Conservation (phyloP, 2,888 invertebrate species). For the Orthonychiurus folsomi region DNA sequence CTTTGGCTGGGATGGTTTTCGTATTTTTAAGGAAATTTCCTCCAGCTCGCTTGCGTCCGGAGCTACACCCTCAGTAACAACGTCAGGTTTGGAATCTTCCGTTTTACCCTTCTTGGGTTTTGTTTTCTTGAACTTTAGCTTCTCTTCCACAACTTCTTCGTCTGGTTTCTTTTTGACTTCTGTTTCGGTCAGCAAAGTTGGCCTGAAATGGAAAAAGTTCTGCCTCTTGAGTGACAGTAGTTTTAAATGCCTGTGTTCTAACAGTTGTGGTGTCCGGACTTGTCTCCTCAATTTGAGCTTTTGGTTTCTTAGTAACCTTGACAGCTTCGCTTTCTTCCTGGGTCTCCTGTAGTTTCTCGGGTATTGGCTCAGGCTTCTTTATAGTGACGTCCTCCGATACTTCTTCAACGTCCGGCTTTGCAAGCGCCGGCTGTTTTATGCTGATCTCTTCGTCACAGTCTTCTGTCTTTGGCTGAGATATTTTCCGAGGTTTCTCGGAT, state of each 20-base stretch:
- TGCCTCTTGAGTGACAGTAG: background rate
- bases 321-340: slow-evolving; percentile 12
- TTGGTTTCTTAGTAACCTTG: background rate
- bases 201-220: background rate
- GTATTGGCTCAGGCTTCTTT: background rate
- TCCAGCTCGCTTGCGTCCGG: background rate
- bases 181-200: slow-evolving; percentile 8
- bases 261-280: too few relatives aligned
- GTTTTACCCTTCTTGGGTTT: background rate
- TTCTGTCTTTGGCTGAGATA: background rate
- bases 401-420: background rate
- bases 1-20: background rate
- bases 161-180: slow-evolving; percentile 11
- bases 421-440: background rate
- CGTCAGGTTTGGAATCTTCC: background rate
- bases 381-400: background rate
- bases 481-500: slow-evolving; percentile 6
- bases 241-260: background rate
- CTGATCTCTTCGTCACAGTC: background rate
- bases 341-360: slow-evolving; percentile 9
- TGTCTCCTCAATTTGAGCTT: background rate
- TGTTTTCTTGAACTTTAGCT: background rate
- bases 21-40: too few relatives aligned
- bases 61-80: background rate
- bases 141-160: slow-evolving; percentile 11